Evolutionary conservation across 1,140 invertebrate species (phyloP), one percentile per base, ranked within the genome.

Genomic region (Polyergus mexicanus): DNA sequence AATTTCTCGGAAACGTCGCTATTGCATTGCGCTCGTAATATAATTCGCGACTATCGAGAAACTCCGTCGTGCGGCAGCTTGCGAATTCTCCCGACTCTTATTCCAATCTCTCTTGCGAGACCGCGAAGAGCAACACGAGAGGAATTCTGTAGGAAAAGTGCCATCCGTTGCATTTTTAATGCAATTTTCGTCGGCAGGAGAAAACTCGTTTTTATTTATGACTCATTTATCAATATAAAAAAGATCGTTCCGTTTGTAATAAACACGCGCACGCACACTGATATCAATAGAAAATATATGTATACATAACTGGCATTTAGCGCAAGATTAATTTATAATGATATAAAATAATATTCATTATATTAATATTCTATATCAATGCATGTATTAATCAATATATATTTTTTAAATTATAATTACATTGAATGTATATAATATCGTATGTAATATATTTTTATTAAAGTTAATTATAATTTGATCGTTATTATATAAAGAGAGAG

Each of bases 21-120:
- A 56, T 84, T 76, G 22, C 58, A 84, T 63, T 41, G 74, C 38
- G 32, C 16, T 32, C 35, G 71, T 84, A 84, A 84, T 76, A 41
- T 41, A 38, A 84, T 84, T 63, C 47, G 44, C 44, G 22, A 84
- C n/a, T 54, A 41, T 84, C 47, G 44, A 54, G 60, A 13, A 25
- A 76, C 32, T 63, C n/a, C 16, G 19, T 32, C 22, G 16, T 10
- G 54, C n/a, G 19, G 56, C 35, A 62, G 69, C 13, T 74, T 44
- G 72, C 22, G 19, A 65, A 63, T 65, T 77, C 22, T 32, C 44
- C 10, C 44, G 22, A 76, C 25, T 76, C 25, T 68, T 44, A 62
- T 35, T 41, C 44, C 11, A 32, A 81, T 47, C 13, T 47, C 4
- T 41, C 11, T 72, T 41, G 16, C 13, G 56, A 62, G n/a, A 41